phyloP scores from a whole-genome alignment of 1,140 invertebrate genomes.

The Pissodes strobi region DNA sequence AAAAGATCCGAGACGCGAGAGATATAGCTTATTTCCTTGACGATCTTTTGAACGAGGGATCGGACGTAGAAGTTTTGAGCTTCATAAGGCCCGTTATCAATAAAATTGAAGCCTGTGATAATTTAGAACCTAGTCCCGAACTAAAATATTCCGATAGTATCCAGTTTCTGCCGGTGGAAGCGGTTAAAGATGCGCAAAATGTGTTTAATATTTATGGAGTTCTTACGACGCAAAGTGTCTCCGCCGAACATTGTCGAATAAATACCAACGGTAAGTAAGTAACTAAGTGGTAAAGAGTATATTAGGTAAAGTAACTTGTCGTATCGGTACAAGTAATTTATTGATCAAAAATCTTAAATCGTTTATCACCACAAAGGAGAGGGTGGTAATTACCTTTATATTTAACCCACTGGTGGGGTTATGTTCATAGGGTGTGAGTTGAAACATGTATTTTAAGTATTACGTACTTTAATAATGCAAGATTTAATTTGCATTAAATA shows the following conservation, averaged over 20 bases:
- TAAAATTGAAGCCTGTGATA: constrained; percentile 64
- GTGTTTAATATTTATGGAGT: constrained; percentile 59
- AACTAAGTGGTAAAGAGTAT: too few species aligned
- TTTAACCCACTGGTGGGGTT: too few species aligned
- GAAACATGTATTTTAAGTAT: too few species aligned
- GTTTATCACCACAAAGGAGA: too few species aligned
- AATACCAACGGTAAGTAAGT: constrained; percentile 60
- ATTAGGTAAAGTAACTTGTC: too few species aligned
- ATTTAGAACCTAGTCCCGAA: constrained; percentile 45
- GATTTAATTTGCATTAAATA: too few species aligned
- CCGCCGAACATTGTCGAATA: constrained; percentile 61
- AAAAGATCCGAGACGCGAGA: constrained; percentile 55
- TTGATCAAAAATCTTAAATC: too few species aligned
- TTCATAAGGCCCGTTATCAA: constrained; percentile 66
- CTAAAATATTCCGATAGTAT: constrained; percentile 57
- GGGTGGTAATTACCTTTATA: too few species aligned
- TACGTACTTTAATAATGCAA: too few species aligned
- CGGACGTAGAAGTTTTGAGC: constrained; percentile 70
- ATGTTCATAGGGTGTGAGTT: too few species aligned
- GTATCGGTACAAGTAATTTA: too few species aligned
- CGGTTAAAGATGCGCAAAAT: constrained; percentile 52
- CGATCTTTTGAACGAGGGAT: constrained; percentile 66
- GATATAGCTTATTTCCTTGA: constrained; percentile 66
- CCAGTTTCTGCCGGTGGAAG: constrained; percentile 59
- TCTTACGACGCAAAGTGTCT: constrained; percentile 62